phyloP scores from a whole-genome alignment of 2,113 vertebrate species.

The Calypte anna region DNA sequence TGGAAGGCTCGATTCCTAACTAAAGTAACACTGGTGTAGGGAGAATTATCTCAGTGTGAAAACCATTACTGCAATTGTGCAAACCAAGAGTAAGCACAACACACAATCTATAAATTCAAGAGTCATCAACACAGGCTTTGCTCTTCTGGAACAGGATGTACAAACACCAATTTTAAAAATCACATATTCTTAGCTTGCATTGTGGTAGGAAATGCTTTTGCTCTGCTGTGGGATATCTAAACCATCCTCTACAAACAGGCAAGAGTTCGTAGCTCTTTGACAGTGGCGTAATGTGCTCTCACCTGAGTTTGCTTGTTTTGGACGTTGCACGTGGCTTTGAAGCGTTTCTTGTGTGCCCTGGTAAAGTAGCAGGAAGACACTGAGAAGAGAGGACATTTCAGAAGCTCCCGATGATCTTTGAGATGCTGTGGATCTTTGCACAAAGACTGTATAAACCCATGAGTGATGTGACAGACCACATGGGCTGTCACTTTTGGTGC shows the following conservation, averaged over 20 bases:
- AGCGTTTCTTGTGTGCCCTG: background rate
- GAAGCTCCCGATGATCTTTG: background rate
- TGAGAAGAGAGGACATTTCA: background rate
- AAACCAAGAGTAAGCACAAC: background rate
- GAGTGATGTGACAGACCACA: background rate
- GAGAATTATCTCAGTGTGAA: background rate
- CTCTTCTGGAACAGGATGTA: background rate
- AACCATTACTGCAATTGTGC: background rate
- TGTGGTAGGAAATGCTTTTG: background rate
- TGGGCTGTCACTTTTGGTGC: background rate
- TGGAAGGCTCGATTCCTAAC: background rate
- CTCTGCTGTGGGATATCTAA: background rate
- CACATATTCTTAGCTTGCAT: background rate
- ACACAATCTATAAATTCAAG: background rate
- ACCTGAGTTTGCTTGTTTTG: background rate
- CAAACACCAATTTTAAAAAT: background rate
- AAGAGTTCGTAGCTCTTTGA: background rate
- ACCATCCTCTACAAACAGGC: background rate
- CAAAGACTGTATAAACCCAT: background rate
- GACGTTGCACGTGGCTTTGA: background rate
- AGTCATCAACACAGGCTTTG: background rate
- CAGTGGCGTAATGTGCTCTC: background rate
- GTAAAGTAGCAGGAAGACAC: background rate
- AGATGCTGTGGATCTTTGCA: background rate
- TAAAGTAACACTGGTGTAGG: background rate